Base-by-base conservation (phyloP, 2,797 vertebrate genomes). In the Malacoctenus gilli region DNA sequence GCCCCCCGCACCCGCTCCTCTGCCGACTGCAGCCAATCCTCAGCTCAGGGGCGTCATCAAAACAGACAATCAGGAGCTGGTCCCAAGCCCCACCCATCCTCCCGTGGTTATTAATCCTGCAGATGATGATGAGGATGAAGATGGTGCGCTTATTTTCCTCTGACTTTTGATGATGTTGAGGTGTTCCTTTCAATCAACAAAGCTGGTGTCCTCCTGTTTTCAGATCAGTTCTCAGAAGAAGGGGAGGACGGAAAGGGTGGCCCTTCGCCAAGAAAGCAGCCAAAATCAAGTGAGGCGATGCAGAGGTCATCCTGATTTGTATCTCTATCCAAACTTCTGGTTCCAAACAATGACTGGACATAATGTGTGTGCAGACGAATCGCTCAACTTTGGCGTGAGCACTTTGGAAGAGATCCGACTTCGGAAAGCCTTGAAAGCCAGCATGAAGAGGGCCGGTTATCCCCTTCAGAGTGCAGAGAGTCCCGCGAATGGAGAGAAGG, bases 71-170 rank as follows among this genome's bases (percentile, higher is more conserved):
- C 94, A 94, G 0, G 96, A 99, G 72, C 96, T 92, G 0, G 95
- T 98, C 0, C 96, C 96, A 0, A 99, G 97, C 35, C 96, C 97
- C 30, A 98, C 97, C 1, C 96, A 99, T 37, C 97, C 96, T 41
- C 97, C 97, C 0, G 95, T 98, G 15, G 96, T 98, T 6, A 99
- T 99, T 58, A 99, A 96, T 36, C 94, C 97, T 60, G 94, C 93
- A 1, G 96, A 98, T 59, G 96, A 98, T 22, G 96, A 99, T 12
- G 96, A 97, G 63, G 97, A 99, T 39, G 97, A 98, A 69, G 96
- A 96, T 90, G 91, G 90, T 91, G 64, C 79, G 68, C 5, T 32
- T 3, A 7, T 19, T 16, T 25, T 40, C 4, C 11, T 42, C 0
- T 37, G 1, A 14, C 4, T 56, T 18, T 16, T 18, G n/a, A n/a